phyloP scores from a whole-genome alignment of 2,113 vertebrate genomes.

The Chrysochloris asiatica region DNA sequence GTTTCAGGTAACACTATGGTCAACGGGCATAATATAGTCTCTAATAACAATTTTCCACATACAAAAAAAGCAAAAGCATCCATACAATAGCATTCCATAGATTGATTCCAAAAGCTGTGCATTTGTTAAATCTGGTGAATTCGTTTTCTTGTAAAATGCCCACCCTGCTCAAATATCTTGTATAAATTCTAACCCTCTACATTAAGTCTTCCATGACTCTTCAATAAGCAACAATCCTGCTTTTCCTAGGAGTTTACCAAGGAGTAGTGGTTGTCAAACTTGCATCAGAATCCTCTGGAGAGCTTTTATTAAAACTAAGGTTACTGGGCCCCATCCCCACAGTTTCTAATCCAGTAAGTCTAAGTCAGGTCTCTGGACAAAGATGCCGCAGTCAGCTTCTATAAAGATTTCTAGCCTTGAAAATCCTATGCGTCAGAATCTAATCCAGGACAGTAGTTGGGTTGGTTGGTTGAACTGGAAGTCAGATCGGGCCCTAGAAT shows the following conservation, averaged over 20 bases:
- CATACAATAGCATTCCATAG: constrained; percentile 17
- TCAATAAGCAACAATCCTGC: constrained; percentile 4
- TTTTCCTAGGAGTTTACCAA: constrained; percentile 33
- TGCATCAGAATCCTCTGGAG: not conserved
- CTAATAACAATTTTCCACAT: too few relatives aligned
- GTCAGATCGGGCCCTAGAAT: not conserved
- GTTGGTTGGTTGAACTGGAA: too few relatives aligned
- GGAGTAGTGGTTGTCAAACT: not conserved
- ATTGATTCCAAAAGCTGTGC: not conserved
- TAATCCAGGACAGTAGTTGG: too few relatives aligned
- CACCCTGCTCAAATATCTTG: not conserved
- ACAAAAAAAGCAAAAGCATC: too few relatives aligned
- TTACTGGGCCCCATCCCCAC: not conserved
- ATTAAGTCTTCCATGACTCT: not conserved
- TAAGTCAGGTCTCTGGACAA: too few relatives aligned
- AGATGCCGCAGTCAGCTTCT: too few relatives aligned
- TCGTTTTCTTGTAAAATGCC: not conserved
- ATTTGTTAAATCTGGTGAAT: not conserved
- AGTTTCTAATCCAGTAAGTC: not conserved
- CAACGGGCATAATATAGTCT: too few relatives aligned
- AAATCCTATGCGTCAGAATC: too few relatives aligned
- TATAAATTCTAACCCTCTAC: not conserved
- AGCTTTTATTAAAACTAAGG: constrained; percentile 25
- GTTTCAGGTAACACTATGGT: too few relatives aligned
- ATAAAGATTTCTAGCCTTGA: too few relatives aligned